A percentile compares a stretch with the other conserved stretches of the same genome.
Evolutionary conservation across 2,888 invertebrate species (phyloP).

Genomic region (Drosophila nr. perissopoda): DNA sequence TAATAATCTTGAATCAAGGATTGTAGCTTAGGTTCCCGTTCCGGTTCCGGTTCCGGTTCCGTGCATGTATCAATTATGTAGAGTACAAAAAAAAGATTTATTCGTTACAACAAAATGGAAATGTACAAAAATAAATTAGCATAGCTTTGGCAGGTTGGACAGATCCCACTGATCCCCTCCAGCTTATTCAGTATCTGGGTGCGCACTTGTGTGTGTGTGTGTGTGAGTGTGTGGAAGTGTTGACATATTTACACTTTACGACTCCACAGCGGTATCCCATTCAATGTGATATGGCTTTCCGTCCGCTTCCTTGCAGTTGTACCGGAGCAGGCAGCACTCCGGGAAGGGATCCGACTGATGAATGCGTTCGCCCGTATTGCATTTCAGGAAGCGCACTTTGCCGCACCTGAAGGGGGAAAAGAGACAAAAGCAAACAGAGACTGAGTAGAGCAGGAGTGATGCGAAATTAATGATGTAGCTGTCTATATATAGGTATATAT

Average conservation of each 20-base stretch:
- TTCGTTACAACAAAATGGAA: conserved; percentile 43
- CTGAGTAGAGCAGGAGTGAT: background rate
- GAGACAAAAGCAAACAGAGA: background rate
- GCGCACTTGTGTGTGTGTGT: background rate
- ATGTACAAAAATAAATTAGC: conserved; percentile 60
- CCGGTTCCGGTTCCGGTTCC: background rate
- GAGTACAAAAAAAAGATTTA: conserved; percentile 36
- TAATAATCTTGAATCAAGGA: background rate
- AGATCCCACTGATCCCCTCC: background rate
- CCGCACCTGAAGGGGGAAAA: conserved; percentile 72
- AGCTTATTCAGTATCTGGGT: background rate
- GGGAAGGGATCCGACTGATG: conserved; percentile 78
- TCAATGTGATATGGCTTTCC: conserved; percentile 80
- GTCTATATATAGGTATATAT: background rate
- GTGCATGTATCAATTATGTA: background rate
- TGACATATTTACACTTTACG: conserved; percentile 14
- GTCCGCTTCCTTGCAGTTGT: conserved; percentile 80
- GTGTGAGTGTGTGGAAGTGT: too few species aligned
- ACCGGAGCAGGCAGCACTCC: conserved; percentile 80
- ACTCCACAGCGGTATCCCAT: conserved; percentile 55
- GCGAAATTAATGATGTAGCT: conserved; percentile 7
- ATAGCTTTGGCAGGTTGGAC: conserved; percentile 29
- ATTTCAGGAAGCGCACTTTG: conserved; percentile 76
- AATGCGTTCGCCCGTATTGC: conserved; percentile 82
- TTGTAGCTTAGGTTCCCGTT: background rate